phyloP scores from a whole-genome alignment of 2,888 invertebrate species.

The Oxyteleia sp. region DNA sequence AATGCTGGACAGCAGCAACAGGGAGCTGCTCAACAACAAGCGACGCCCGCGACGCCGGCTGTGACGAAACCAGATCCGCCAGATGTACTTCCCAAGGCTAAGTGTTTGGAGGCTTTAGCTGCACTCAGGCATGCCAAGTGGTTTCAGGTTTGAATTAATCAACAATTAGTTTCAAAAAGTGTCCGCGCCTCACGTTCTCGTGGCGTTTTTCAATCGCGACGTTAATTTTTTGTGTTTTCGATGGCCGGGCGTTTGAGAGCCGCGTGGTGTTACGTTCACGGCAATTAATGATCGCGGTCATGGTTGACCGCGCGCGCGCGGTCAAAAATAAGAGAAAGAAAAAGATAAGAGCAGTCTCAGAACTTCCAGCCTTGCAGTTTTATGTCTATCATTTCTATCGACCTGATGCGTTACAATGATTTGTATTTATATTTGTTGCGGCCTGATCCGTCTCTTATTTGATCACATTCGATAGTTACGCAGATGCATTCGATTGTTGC shows the following conservation, averaged over 20 bases:
- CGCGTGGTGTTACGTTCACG: not conserved
- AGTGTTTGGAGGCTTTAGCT: constrained; percentile 99
- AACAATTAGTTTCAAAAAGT: constrained; percentile 83
- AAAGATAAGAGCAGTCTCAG: constrained; percentile 86
- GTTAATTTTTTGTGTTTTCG: constrained; percentile 45
- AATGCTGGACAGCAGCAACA: no score
- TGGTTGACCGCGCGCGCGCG: no score
- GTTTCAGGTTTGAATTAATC: constrained; percentile 97
- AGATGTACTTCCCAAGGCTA: constrained; percentile 99
- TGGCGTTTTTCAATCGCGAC: constrained; percentile 5
- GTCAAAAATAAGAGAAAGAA: no score
- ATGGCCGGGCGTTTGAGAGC: not conserved
- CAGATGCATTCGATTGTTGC: constrained; percentile 22
- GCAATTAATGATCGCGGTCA: not conserved
- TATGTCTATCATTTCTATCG: constrained; percentile 44
- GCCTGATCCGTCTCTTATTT: constrained; percentile 80
- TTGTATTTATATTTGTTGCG: constrained; percentile 53
- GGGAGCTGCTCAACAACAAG: constrained; percentile 88
- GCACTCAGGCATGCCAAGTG: constrained; percentile 99
- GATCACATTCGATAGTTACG: constrained; percentile 80
- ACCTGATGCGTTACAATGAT: constrained; percentile 22
- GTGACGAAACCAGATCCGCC: constrained; percentile 92
- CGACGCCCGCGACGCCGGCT: constrained; percentile 92
- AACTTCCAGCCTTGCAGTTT: constrained; percentile 87
- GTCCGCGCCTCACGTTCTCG: constrained; percentile 59